Conservation (phyloP, 2,888 invertebrate genomes). For the Ichneumoninae sp. region DNA sequence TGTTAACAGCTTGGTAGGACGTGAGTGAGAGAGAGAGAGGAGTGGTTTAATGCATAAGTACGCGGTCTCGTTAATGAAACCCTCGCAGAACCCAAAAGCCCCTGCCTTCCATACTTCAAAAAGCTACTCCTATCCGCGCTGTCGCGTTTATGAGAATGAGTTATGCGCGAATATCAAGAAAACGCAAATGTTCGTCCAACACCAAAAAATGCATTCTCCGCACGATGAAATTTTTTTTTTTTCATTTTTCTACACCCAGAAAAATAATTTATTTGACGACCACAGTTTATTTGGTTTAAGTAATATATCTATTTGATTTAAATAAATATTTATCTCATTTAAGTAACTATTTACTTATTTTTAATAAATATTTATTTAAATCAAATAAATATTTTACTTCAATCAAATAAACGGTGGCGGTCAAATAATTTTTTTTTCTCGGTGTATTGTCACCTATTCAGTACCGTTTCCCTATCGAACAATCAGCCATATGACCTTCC, state of each 20-base stretch:
- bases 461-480: background rate
- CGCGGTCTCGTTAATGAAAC: slow-evolving; percentile 53
- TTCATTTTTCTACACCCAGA: background rate
- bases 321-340: no score
- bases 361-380: no score
- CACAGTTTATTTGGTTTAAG: no score
- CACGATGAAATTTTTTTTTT: no score
- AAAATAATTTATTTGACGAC: no score
- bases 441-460: background rate
- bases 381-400: no score
- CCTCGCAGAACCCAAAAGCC: background rate
- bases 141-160: slow-evolving; percentile 25
- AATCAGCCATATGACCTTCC: background rate
- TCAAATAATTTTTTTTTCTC: no score
- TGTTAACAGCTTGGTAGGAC: slow-evolving; percentile 52
- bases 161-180: background rate
- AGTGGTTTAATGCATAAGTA: slow-evolving; percentile 20
- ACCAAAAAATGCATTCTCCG: background rate
- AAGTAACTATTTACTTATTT: no score
- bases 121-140: slow-evolving; percentile 6
- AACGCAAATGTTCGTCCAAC: background rate
- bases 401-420: no score
- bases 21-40: background rate
- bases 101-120: slow-evolving; percentile 46
- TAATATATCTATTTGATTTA: no score